Conservation (phyloP, 2,113 vertebrate genomes). For the Gymnogyps californianus region DNA sequence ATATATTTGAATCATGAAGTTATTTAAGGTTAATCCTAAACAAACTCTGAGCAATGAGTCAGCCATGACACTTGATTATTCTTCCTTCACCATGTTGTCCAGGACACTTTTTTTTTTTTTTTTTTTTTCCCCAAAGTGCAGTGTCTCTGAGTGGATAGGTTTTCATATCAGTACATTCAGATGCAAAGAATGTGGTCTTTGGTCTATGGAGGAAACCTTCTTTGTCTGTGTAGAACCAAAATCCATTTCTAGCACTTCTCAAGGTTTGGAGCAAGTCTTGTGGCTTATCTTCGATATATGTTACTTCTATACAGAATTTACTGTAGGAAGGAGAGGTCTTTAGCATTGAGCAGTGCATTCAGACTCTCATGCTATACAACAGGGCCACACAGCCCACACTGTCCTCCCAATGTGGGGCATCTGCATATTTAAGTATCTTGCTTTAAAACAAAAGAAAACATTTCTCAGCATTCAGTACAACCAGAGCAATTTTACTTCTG, state of each 20-base stretch:
- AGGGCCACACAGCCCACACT: not conserved
- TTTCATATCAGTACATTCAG: not conserved
- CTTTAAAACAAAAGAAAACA: not conserved
- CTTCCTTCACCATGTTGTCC: not conserved
- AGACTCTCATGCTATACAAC: not conserved
- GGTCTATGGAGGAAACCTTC: not conserved
- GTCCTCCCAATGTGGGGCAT: not conserved
- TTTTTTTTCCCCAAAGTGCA: not conserved
- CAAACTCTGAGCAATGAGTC: not conserved
- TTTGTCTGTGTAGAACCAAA: not conserved
- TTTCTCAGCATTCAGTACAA: not conserved
- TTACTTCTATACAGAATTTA: not conserved
- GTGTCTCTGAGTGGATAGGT: not conserved
- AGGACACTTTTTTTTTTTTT: rapidly evolving
- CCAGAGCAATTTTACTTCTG: not conserved
- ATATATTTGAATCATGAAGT: not conserved
- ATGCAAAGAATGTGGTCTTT: not conserved
- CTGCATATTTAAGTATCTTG: not conserved
- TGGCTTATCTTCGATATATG: not conserved
- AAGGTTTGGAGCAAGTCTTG: not conserved
- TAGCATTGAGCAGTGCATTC: not conserved
- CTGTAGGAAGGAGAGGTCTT: not conserved
- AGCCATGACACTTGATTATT: not conserved
- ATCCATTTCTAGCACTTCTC: not conserved
- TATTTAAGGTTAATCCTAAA: not conserved